Conservation (phyloP, 2,113 vertebrate species). For the Diadophis punctatus region DNA sequence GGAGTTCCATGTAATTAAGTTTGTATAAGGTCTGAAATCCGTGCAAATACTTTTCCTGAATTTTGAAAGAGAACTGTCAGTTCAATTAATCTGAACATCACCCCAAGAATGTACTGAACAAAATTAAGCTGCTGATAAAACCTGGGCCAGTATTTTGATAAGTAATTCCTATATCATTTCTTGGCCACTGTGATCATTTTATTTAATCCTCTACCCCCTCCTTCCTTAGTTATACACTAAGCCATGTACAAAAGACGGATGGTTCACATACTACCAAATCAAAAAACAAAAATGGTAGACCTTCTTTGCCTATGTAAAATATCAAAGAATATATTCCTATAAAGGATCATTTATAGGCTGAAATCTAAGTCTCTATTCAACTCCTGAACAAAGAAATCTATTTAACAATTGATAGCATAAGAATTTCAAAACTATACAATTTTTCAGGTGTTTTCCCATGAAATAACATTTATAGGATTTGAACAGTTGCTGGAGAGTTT, state of each 20-base stretch:
- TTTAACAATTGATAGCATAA: constrained; percentile 40
- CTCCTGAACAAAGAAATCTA: constrained; percentile 65
- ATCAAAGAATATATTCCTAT: constrained; percentile 76
- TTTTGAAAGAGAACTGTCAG: constrained; percentile 99
- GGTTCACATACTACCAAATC: constrained; percentile 82
- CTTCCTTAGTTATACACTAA: constrained; percentile 87
- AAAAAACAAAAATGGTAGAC: constrained; percentile 71
- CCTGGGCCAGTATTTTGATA: constrained; percentile 99
- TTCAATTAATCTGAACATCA: constrained; percentile 99
- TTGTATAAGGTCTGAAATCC: constrained; percentile 99
- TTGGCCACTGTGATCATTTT: constrained; percentile 99
- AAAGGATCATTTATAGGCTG: constrained; percentile 66
- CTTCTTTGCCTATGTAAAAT: constrained; percentile 65
- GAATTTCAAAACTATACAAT: constrained; percentile 42
- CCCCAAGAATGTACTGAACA: constrained; percentile 97
- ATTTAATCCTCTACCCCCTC: constrained; percentile 96
- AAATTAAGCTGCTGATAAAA: constrained; percentile 99
- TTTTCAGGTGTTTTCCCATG: constrained; percentile 53
- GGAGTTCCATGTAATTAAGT: constrained; percentile 99
- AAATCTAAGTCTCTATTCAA: constrained; percentile 52
- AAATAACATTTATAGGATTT: constrained; percentile 51
- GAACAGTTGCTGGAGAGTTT: constrained; percentile 49
- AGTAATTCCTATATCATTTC: constrained; percentile 99
- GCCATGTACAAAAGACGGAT: constrained; percentile 90
- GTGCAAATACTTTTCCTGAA: constrained; percentile 99